Evolutionary conservation across 2,797 vertebrate genomes (phyloP).

Genomic region (Leptodactylus fallax): DNA sequence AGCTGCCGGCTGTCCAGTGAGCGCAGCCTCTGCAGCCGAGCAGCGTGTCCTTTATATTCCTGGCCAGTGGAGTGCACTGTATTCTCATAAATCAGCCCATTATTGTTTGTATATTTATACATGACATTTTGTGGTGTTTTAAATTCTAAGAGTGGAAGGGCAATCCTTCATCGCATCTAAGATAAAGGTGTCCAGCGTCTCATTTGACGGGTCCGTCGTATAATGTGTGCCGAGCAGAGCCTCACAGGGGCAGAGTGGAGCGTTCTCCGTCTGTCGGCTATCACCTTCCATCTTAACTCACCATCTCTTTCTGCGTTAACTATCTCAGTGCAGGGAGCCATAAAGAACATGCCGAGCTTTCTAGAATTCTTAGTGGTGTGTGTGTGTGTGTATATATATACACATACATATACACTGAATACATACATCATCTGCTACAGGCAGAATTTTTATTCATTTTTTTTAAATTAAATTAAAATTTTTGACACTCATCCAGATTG

Average conservation of each 20-base stretch:
- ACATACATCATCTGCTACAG: too few relatives aligned
- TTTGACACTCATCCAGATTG: too few relatives aligned
- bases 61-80: conserved; percentile 58
- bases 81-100: conserved; percentile 58
- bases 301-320: conserved; percentile 25
- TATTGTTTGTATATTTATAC: conserved; percentile 46
- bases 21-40: background rate
- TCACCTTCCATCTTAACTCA: conserved; percentile 31
- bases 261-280: conserved; percentile 36
- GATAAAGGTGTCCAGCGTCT: conserved; percentile 43
- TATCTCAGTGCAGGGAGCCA: background rate
- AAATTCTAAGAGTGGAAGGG: conserved; percentile 35
- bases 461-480: too few relatives aligned
- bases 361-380: background rate
- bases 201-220: conserved; percentile 16
- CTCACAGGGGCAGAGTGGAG: conserved; percentile 23
- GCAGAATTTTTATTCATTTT: too few relatives aligned
- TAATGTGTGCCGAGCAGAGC: conserved; percentile 24
- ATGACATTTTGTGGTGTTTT: conserved; percentile 50
- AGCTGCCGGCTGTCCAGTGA: background rate
- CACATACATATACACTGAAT: too few relatives aligned
- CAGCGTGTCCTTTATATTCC: conserved; percentile 35
- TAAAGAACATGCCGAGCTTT: background rate
- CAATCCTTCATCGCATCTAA: conserved; percentile 38
- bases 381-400: background rate